phyloP scores from a whole-genome alignment of 2,113 vertebrate genomes.

The Labeo rohita region DNA sequence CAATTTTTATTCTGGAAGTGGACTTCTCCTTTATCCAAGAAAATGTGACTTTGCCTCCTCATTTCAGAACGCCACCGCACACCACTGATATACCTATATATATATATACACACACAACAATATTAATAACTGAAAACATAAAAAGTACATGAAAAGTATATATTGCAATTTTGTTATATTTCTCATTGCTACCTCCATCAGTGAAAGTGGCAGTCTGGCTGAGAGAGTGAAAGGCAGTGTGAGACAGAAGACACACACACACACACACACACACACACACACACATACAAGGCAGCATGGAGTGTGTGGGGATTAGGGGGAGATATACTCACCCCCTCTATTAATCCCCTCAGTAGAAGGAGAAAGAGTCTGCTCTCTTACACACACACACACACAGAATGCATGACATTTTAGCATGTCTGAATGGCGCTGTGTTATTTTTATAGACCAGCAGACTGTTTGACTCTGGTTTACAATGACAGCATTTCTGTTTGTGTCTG shows the following conservation, averaged over 20 bases:
- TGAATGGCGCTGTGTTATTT: background rate
- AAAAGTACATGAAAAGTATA: background rate
- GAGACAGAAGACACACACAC: slow-evolving; percentile 39
- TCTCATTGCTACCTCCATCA: background rate
- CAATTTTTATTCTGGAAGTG: too few species aligned
- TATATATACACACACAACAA: too few species aligned
- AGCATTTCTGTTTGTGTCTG: slow-evolving; percentile 46
- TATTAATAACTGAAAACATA: too few species aligned
- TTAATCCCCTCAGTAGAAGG: slow-evolving; percentile 55
- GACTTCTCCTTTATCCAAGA: too few species aligned
- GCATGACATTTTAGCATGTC: background rate
- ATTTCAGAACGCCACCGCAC: too few species aligned
- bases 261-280: slow-evolving; percentile 44
- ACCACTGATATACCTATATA: too few species aligned
- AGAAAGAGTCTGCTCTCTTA: slow-evolving; percentile 45
- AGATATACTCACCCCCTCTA: slow-evolving; percentile 51
- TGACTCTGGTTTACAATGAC: slow-evolving; percentile 32
- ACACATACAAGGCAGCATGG: slow-evolving; percentile 32
- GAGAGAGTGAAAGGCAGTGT: slow-evolving; percentile 37
- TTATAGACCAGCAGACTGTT: background rate
- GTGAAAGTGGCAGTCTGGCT: slow-evolving; percentile 24
- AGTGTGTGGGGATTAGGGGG: slow-evolving; percentile 49
- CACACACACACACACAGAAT: slow-evolving; percentile 34
- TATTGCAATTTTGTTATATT: background rate
- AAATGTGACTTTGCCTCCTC: too few species aligned